Evolutionary conservation across 2,113 vertebrate genomes (phyloP).

Genomic region (Chinchilla lanigera): DNA sequence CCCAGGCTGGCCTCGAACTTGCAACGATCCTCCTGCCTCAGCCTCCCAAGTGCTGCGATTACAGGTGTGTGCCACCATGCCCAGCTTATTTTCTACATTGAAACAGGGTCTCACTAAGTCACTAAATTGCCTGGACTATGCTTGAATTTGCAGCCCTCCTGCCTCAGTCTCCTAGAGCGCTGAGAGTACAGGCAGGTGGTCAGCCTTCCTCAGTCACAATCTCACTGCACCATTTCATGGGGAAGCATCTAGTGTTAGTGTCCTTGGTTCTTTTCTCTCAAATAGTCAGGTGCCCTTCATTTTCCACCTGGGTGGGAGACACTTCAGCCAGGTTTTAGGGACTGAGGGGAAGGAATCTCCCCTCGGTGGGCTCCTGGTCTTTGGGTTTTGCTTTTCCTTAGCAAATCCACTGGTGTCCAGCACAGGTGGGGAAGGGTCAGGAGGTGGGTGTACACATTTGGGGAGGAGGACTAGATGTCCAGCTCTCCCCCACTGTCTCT

Average conservation of each 20-base stretch:
- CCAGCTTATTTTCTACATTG: neutral
- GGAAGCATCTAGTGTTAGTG: neutral
- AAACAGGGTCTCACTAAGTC: neutral
- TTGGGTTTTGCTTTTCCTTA: neutral
- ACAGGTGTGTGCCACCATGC: too few relatives aligned
- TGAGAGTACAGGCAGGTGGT: neutral
- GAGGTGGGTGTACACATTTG: neutral
- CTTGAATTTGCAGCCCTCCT: neutral
- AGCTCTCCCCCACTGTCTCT: neutral
- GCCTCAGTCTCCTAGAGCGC: neutral
- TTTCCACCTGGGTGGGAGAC: neutral
- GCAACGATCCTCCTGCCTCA: too few relatives aligned
- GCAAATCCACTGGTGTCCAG: neutral
- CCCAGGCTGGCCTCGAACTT: too few relatives aligned
- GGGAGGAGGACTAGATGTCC: neutral
- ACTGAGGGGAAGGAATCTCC: neutral
- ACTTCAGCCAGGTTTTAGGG: neutral
- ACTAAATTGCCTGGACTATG: neutral
- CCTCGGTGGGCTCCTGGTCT: neutral
- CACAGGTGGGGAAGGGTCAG: neutral
- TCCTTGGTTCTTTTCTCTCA: neutral
- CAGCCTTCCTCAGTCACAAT: neutral
- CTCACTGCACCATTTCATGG: neutral
- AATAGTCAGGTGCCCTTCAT: neutral
- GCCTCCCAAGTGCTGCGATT: too few relatives aligned